A percentile compares a stretch with the other conserved stretches of the same genome.
These are phyloP conservation scores for Thamnaconus septentrionalis DNA, from an alignment of 2,113 vertebrate genomes.

Conservation along the genomic window DNA sequence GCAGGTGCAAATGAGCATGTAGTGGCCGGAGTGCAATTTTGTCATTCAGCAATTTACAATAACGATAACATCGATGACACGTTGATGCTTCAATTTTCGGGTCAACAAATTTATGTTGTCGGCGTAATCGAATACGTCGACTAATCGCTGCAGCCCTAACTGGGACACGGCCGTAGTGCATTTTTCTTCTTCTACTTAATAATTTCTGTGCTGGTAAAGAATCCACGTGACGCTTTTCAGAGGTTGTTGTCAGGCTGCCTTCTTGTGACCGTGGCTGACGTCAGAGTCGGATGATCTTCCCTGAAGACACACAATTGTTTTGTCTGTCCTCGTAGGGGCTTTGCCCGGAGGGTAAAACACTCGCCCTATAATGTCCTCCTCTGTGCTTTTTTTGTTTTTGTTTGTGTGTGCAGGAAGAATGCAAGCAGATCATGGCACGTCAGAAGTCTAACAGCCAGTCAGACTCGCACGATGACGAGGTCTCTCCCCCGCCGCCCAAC, in stretches of 20 bases:
- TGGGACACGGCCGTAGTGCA: neutral
- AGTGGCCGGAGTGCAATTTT: neutral
- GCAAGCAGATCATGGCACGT: conserved; percentile 90
- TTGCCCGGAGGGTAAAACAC: neutral
- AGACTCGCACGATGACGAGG: conserved; percentile 91
- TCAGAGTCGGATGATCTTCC: neutral
- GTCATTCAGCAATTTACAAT: neutral
- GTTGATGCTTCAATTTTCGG: too few relatives aligned
- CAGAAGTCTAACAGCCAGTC: conserved; percentile 95
- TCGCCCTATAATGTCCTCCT: neutral
- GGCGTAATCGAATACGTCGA: too few relatives aligned
- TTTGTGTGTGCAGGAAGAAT: conserved; percentile 84
- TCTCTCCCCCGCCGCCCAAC: conserved; percentile 90
- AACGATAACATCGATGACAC: neutral
- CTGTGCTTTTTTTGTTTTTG: neutral
- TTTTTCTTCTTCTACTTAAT: conserved; percentile 1
- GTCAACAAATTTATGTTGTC: too few relatives aligned
- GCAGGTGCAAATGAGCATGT: too few relatives aligned
- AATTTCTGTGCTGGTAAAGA: conserved; percentile 20
- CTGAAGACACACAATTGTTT: neutral
- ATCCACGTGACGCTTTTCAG: conserved; percentile 1
- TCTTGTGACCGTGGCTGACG: conserved; percentile 25
- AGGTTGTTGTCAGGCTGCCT: conserved; percentile 9
- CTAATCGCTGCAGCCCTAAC: neutral
- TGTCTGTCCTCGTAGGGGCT: neutral